Conservation (phyloP, 2,888 invertebrate genomes). For the Microplitis manilae region DNA sequence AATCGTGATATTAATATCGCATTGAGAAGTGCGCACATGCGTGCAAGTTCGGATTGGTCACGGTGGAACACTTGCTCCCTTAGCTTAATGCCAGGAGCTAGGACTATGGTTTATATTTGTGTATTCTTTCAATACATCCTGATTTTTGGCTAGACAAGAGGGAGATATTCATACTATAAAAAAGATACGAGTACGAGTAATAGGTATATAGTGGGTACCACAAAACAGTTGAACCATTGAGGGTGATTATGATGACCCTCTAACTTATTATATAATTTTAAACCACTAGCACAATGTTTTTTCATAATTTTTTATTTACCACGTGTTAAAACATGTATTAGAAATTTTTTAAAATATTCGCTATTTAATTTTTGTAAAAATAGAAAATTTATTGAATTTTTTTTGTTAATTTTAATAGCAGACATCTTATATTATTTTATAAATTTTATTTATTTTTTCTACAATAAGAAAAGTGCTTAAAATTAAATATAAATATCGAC, state of each 20-base stretch:
- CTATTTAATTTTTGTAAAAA: background rate
- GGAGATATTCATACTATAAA: constrained; percentile 20
- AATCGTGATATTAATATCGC: constrained; percentile 72
- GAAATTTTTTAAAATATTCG: background rate
- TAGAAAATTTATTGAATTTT: background rate
- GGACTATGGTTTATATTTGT: constrained; percentile 54
- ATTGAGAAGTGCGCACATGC: constrained; percentile 72
- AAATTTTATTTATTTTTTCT: too few relatives aligned
- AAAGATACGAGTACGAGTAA: background rate
- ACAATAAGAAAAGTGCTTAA: too few relatives aligned
- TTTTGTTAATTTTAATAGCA: constrained; percentile 4
- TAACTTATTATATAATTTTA: background rate
- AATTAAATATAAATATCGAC: too few relatives aligned
- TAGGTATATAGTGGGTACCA: background rate
- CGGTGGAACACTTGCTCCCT: constrained; percentile 70
- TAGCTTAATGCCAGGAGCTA: constrained; percentile 40
- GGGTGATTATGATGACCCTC: background rate
- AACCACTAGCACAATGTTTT: background rate
- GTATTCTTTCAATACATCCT: constrained; percentile 64
- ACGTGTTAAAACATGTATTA: constrained; percentile 13
- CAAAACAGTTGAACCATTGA: background rate
- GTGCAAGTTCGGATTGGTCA: constrained; percentile 70
- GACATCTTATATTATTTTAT: too few relatives aligned
- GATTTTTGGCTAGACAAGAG: constrained; percentile 58
- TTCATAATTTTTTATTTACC: constrained; percentile 30